Percentiles rank a stretch among this genome's conserved stretches.
phyloP scores from a whole-genome alignment of 2,888 invertebrate species.

The Xylota sylvarum region DNA sequence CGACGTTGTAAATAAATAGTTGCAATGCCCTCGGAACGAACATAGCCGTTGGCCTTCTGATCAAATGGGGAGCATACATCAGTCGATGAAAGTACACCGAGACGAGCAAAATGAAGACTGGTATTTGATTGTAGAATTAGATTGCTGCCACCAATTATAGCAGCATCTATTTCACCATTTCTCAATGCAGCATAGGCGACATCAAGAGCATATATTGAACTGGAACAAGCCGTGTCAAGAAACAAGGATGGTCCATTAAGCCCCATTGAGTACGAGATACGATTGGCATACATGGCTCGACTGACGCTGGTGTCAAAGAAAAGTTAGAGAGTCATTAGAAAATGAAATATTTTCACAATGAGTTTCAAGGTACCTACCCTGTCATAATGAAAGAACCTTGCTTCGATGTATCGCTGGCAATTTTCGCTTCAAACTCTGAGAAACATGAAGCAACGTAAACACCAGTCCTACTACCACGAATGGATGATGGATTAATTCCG shows the following conservation, averaged over 20 bases:
- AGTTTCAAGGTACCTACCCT: conserved; percentile 75
- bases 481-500: conserved; percentile 87
- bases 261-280: conserved; percentile 94
- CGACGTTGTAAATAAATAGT: conserved; percentile 89
- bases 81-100: conserved; percentile 91
- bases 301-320: conserved; percentile 83
- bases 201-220: conserved; percentile 93
- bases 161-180: conserved; percentile 92
- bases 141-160: conserved; percentile 93
- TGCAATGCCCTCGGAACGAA: conserved; percentile 90
- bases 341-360: not conserved
- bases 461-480: conserved; percentile 88
- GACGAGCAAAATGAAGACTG: conserved; percentile 91
- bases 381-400: conserved; percentile 81
- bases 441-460: conserved; percentile 89
- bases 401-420: conserved; percentile 87
- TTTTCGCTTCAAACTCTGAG: conserved; percentile 88
- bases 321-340: not conserved
- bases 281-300: conserved; percentile 94
- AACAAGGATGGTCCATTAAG: conserved; percentile 93
- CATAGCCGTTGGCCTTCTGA: conserved; percentile 91
- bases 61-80: conserved; percentile 96
- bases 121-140: conserved; percentile 93
- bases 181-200: conserved; percentile 90
- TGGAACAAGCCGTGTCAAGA: conserved; percentile 96